Base-by-base conservation (phyloP, 2,797 vertebrate genomes). In the Kryptopterus vitreolus region DNA sequence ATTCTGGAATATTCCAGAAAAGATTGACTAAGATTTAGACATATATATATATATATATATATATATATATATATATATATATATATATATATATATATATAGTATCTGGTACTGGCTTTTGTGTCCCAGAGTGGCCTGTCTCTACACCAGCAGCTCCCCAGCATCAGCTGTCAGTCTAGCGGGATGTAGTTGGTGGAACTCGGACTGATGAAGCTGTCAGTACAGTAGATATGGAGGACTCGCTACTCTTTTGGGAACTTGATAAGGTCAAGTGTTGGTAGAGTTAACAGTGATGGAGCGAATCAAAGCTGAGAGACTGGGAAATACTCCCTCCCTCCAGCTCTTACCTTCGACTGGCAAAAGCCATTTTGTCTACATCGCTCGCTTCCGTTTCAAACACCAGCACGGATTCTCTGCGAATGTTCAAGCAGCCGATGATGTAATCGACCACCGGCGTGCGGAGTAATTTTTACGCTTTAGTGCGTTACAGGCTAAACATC, bases 261-360 rank as follows among this genome's bases (percentile, higher is more conserved):
- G 72, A 83, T 78, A 84, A 85, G 84, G 81, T 83, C 85, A 83
- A 84, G 59, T 46, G 79, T 72, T 75, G 71, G 68, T 48, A 31
- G 55, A 84, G 81, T 78, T 50, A 76, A 52, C 59, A 73, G 62
- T 78, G 78, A 74, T 59, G 22, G 55, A 59, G 48, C 76, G 77
- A 79, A 73, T 85, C 78, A 72, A 31, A 82, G 78, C 71, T 71
- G 73, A 33, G 38, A 77, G 78, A 80, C 61, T 46, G 68, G 38
- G 58, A 53, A 82, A 55, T 55, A 31, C 38, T 63, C 65, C 57
- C 38, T 63, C 65, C 57, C 73, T 68, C 38, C 48, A 58, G 48
- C 22, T 59, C 57, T 22, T 48, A 24, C 65, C 52, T 72, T 70
- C 46, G 57, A 24, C 4, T 16, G 76, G 78, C 78, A 72, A 35